Evolutionary conservation across 2,797 vertebrate genomes (phyloP).

Genomic region (Leucoraja ocellata): DNA sequence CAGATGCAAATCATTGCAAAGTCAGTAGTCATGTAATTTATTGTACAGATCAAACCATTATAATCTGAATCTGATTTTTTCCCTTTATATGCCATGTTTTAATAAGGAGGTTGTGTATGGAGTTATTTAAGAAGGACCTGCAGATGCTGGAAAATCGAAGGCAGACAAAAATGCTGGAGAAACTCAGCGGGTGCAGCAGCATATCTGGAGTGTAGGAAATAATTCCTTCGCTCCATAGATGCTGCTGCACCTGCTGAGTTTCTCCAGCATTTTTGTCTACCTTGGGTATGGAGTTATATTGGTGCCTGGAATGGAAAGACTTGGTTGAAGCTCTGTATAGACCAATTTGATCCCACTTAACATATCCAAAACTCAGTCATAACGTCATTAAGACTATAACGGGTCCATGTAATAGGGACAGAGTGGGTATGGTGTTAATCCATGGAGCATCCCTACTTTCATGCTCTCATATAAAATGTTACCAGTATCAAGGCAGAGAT

Average conservation of each 20-base stretch:
- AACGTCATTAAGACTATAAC: neutral
- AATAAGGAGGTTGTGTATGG: no score
- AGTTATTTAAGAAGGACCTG: neutral
- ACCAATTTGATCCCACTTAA: no score
- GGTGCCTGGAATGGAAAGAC: neutral
- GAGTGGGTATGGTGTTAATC: neutral
- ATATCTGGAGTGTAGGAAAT: no score
- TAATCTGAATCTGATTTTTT: neutral
- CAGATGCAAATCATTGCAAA: neutral
- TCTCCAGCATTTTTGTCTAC: no score
- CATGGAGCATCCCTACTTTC: neutral
- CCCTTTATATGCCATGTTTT: neutral
- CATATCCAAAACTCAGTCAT: neutral
- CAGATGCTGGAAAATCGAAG: no score
- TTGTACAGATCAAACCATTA: conserved; percentile 27
- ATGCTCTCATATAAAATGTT: neutral
- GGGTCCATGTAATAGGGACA: neutral
- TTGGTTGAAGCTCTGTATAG: neutral
- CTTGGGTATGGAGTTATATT: neutral
- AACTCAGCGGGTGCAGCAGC: no score
- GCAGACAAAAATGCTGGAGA: no score
- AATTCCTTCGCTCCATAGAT: no score
- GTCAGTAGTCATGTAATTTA: neutral
- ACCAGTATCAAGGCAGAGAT: neutral
- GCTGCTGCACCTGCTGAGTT: no score